phyloP scores from a whole-genome alignment of 2,113 vertebrate species.

The Bubo blakistoni region DNA sequence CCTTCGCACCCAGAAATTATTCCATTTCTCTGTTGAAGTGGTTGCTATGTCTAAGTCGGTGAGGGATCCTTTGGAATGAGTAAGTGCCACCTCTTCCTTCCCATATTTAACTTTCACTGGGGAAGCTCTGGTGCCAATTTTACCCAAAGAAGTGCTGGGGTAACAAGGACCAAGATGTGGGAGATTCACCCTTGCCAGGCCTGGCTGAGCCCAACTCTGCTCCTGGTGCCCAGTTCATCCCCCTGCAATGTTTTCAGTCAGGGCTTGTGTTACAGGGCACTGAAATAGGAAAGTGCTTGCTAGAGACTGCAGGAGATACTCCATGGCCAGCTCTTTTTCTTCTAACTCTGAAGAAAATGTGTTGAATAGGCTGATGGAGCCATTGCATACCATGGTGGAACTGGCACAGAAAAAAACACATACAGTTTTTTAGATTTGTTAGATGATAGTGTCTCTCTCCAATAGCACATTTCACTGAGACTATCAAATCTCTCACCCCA shows the following conservation, averaged over 20 bases:
- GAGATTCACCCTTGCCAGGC: neutral
- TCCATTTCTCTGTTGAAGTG: neutral
- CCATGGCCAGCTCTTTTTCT: neutral
- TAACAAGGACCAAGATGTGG: neutral
- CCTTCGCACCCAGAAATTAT: fast-evolving
- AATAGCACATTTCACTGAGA: neutral
- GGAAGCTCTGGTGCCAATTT: neutral
- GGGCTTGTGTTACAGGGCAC: neutral
- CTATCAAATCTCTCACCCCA: neutral
- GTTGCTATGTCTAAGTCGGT: neutral
- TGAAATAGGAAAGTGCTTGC: neutral
- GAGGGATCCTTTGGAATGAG: neutral
- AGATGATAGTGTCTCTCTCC: neutral
- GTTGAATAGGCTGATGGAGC: neutral
- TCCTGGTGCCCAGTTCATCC: neutral
- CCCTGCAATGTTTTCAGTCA: neutral
- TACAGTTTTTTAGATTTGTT: neutral
- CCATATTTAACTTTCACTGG: neutral
- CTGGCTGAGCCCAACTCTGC: fast-evolving
- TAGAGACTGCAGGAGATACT: neutral
- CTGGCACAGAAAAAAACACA: neutral
- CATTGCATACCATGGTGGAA: fast-evolving
- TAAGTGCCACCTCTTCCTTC: neutral
- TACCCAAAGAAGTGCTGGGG: neutral
- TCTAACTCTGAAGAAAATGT: neutral